Base-by-base conservation (phyloP, 2,888 invertebrate species). In the Phalera bucephala region DNA sequence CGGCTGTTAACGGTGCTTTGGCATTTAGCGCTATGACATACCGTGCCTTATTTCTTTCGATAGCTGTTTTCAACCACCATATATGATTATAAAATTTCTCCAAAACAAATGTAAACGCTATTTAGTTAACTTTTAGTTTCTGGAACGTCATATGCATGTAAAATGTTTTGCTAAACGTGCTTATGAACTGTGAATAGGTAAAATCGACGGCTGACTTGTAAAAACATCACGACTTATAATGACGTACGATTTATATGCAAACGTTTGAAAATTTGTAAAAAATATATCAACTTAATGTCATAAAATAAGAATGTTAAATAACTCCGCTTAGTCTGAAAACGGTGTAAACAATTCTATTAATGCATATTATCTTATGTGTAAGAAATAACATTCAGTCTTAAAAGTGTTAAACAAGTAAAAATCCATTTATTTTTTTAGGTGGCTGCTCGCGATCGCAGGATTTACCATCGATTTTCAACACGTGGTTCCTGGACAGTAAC, bases 181-280 rank as follows among this genome's bases (percentile, higher is more conserved):
- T 12, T n/a, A 2, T n/a, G n/a, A n/a, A 6, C 9, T 19, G 3
- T 17, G 11, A 23, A 14, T 21, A n/a, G n/a, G n/a, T n/a, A 30
- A 28, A 12, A 25, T 23, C 4, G 2, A 17, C 19, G 29, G n/a
- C 17, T 5, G 17, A n/a, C 17, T 35, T 23, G 13, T 35, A 17
- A 35, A 30, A 30, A 12, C 34, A 15, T 23, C 29, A 35, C 20
- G 22, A 14, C n/a, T n/a, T 10, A 25, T 6, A 14, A 38, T 19
- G 14, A 9, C 14, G 17, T 31, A 30, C 15, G 20, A 38, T 33
- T 38, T 33, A 14, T 30, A 38, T 38, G 33, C 33, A 30, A 38
- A 38, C 30, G 11, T 30, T 30, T 31, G 25, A 27, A 21, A 34
- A 34, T 34, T 30, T 21, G 10, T 31, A 27, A 28, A 23, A 20